Base-by-base conservation (phyloP, 2,797 vertebrate genomes). In the Tokudaia tokunoshimensis region DNA sequence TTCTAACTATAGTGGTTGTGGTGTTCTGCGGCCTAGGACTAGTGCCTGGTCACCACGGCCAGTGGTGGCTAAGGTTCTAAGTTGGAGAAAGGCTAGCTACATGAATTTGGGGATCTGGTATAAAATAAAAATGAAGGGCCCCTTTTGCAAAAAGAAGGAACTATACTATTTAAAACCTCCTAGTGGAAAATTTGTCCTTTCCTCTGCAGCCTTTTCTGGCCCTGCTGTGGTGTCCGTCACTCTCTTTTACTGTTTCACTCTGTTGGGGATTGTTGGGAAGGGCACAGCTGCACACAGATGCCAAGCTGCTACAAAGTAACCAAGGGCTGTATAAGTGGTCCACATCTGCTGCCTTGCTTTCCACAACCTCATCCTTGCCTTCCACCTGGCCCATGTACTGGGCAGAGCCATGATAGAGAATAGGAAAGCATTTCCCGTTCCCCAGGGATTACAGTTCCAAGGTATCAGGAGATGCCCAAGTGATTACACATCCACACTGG, bases 1-100 rank as follows among this genome's bases (percentile, higher is more conserved):
- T 63, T 59, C 79, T 26, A 0, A 55, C 3, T 0, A 8, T 0
- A 1, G 0, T 0, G 55, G 50, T 31, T 75, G n/a, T 9, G 24
- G 55, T 44, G 81, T 37, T 47, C 44, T 19, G 4, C 0, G 44
- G 59, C 79, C 20, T 17, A 4, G 0, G 76, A 59, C 61, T 17
- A 50, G 80, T 75, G 5, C 0, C 0, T 31, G 61, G 65, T 52
- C 91, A 29, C 41, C n/a, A 59, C 26, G 22, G n/a, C 10, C 8
- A 55, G 9, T 1, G 1, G 26, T 4, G n/a, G 67, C 50, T 22
- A 0, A 6, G 20, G 67, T 67, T 44, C 81, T 34, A 52, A 57
- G 50, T 57, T 11, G 78, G 14, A 82, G 26, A 26, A 37, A 22
- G 26, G 61, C 29, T 20, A 34, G 13, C 24, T 63, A 37, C 20